Base-by-base conservation (phyloP, 2,797 vertebrate genomes). In the Mionectes olivaceus region DNA sequence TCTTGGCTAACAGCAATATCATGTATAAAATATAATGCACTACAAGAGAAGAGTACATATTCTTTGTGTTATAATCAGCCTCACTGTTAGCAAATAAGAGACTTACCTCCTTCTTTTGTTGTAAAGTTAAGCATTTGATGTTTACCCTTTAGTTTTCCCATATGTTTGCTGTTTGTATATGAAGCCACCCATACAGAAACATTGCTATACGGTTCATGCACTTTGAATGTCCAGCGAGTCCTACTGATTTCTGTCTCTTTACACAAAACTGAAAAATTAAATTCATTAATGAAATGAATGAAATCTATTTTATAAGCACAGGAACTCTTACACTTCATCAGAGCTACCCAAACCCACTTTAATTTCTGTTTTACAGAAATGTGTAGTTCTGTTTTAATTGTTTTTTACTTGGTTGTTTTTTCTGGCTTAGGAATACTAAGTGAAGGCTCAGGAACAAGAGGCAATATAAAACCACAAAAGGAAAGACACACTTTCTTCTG, bases 241-340 rank as follows among this genome's bases (percentile, higher is more conserved):
- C 0, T 0, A 0, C 0, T 1, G 27, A 0, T 1, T 1, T 0
- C 0, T 15, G 0, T 0, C 1, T 0, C 43, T 64, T 0, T 0
- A 80, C 0, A 0, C 80, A 5, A 0, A 14, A 0, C 73, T 32
- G 23, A 70, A 85, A 93, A 74, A 69, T 22, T 0, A 85, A 79
- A 65, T 50, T 19, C 52, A 55, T 56, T 32, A 70, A 50, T 22
- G 4, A 69, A 43, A 60, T 55, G 27, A 55, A 41, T 68, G 6
- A 74, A 27, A 77, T 63, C 47, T 25, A 7, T 50, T 5, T 93
- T 73, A 69, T 19, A 15, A 78, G 4, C 9, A 55, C 6, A 64
- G 8, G 15, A 89, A 57, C 11, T n/a, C 37, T 75, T 50, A 27
- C 15, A 27, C 18, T 79, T 71, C n/a, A 43, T 47, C 44, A 81